A percentile compares a stretch with the other conserved stretches of the same genome.
These are phyloP conservation scores for Plotosus lineatus DNA, from an alignment of 2,113 vertebrate species.

Conservation along the genomic window DNA sequence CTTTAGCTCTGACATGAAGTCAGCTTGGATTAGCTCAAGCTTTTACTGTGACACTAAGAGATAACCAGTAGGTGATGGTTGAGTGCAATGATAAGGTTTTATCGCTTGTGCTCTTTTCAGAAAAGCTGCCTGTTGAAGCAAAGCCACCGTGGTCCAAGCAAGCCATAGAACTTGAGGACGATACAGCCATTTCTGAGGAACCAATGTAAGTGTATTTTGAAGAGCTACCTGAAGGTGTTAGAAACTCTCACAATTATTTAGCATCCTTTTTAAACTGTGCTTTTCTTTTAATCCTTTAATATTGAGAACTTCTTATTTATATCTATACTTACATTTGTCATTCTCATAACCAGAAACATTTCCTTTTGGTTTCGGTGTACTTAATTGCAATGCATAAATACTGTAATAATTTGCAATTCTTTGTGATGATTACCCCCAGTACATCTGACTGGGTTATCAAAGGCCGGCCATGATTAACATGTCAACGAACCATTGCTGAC, in stretches of 20 bases:
- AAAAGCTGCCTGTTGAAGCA: slow-evolving; percentile 89
- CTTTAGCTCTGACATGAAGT: too few relatives aligned
- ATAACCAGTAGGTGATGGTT: too few relatives aligned
- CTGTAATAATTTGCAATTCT: not conserved
- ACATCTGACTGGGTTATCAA: too few relatives aligned
- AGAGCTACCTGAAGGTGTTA: not conserved
- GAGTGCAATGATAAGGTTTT: not conserved
- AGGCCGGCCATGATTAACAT: too few relatives aligned
- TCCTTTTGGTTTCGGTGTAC: not conserved
- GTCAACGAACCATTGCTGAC: too few relatives aligned
- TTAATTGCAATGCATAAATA: not conserved
- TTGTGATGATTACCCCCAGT: not conserved
- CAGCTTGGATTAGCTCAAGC: too few relatives aligned
- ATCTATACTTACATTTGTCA: not conserved
- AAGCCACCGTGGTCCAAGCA: slow-evolving; percentile 95
- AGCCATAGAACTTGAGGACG: slow-evolving; percentile 92
- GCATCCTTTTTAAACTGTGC: not conserved
- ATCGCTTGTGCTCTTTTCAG: slow-evolving; percentile 60
- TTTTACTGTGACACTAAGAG: not conserved
- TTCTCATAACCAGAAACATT: not conserved
- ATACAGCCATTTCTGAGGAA: slow-evolving; percentile 81
- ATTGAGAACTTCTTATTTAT: not conserved
- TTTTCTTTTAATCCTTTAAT: not conserved
- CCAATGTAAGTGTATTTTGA: slow-evolving; percentile 82
- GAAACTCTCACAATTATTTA: not conserved